Percentiles rank a stretch among this genome's conserved stretches.
phyloP scores from a whole-genome alignment of 2,888 invertebrate genomes.

The Sarcophaga carnaria region DNA sequence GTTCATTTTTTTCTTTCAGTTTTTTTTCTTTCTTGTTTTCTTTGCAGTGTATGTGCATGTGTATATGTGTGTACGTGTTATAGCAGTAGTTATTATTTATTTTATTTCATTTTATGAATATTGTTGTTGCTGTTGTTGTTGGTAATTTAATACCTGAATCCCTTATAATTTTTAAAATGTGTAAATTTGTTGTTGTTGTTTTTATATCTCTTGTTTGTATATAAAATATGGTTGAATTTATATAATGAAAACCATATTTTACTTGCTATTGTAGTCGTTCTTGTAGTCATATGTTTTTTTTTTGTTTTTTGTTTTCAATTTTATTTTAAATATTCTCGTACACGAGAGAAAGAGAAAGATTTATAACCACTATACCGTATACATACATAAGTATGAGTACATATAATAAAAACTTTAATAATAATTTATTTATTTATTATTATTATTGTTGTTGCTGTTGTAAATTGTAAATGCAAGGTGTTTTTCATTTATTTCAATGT shows the following conservation, averaged over 20 bases:
- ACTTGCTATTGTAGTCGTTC: neutral
- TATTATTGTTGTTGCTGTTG: neutral
- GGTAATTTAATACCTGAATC: constrained; percentile 65
- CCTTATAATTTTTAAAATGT: constrained; percentile 45
- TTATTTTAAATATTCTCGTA: neutral
- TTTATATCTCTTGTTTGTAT: neutral
- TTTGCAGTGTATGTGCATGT: neutral
- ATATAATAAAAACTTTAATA: neutral
- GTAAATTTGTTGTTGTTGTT: neutral
- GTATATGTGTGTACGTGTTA: neutral
- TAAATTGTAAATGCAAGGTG: constrained; percentile 59
- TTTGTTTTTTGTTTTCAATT: neutral
- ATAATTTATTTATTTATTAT: neutral
- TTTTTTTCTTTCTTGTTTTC: too few species aligned
- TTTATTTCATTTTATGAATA: constrained; percentile 3
- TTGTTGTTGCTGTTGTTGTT: constrained; percentile 48
- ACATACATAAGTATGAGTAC: neutral
- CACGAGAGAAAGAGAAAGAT: neutral
- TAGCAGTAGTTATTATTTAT: constrained; percentile 30
- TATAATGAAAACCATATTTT: constrained; percentile 54
- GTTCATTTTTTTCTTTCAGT: too few species aligned
- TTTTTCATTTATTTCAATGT: constrained; percentile 57
- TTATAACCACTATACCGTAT: neutral
- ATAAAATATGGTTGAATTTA: constrained; percentile 44
- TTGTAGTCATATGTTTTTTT: neutral